phyloP scores from a whole-genome alignment of 2,113 vertebrate species.

The Ascaphus truei region DNA sequence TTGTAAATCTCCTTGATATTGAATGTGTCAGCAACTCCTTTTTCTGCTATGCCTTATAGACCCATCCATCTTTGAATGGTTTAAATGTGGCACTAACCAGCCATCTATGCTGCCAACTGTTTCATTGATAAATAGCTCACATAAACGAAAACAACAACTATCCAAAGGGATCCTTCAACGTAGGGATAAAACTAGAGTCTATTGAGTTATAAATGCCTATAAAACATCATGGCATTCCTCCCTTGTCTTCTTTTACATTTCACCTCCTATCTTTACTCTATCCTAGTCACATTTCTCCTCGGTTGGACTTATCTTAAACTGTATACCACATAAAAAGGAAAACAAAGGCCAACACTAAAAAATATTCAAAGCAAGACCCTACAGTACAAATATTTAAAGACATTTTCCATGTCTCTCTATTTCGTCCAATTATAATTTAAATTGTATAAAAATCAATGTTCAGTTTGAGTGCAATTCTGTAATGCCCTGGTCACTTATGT shows the following conservation, averaged over 20 bases:
- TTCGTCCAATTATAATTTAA: too few relatives aligned
- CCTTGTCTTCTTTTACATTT: neutral
- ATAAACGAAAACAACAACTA: constrained; percentile 32
- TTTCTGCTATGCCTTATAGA: neutral
- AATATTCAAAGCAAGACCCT: too few relatives aligned
- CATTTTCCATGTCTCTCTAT: too few relatives aligned
- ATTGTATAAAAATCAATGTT: too few relatives aligned
- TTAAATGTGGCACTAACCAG: neutral
- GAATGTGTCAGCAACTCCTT: neutral
- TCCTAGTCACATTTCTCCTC: neutral
- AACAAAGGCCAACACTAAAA: too few relatives aligned
- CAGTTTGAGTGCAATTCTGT: too few relatives aligned
- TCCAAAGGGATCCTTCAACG: constrained; percentile 17
- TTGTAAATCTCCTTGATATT: constrained; percentile 19
- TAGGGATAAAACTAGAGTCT: constrained; percentile 7
- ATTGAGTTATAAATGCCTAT: constrained; percentile 23
- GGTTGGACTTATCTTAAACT: too few relatives aligned
- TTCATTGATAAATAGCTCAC: constrained; percentile 24
- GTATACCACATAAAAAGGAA: too few relatives aligned
- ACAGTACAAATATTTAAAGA: too few relatives aligned
- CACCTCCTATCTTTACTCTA: neutral
- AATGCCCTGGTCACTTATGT: too few relatives aligned
- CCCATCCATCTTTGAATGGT: neutral
- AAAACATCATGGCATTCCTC: too few relatives aligned
- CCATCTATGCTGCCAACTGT: neutral